Evolutionary conservation across 2,888 invertebrate genomes (phyloP).

Genomic region (Polia nebulosa): DNA sequence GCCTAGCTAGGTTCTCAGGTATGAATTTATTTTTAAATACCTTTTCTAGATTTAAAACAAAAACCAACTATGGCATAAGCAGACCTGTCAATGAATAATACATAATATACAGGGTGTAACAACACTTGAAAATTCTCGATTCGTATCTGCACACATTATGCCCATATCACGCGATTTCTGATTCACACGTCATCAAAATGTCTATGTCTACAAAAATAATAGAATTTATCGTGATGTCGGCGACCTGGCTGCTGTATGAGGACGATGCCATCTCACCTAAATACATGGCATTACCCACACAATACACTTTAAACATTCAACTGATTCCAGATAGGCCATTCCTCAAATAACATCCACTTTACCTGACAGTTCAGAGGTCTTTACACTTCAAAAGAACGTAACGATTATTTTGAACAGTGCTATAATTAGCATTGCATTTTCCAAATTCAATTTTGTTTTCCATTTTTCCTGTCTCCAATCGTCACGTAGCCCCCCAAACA

Average conservation of each 20-base stretch:
- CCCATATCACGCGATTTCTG: slow-evolving; percentile 27
- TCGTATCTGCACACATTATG: slow-evolving; percentile 22
- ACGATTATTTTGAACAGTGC: slow-evolving; percentile 47
- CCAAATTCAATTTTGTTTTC: slow-evolving; percentile 16
- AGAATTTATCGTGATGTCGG: slow-evolving; percentile 69
- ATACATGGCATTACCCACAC: slow-evolving; percentile 81
- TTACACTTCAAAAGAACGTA: slow-evolving; percentile 45
- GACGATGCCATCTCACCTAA: slow-evolving; percentile 79
- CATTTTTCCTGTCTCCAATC: slow-evolving; percentile 5
- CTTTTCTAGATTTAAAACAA: neutral
- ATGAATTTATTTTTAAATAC: neutral
- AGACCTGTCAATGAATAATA: slow-evolving; percentile 35
- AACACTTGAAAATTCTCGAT: slow-evolving; percentile 28
- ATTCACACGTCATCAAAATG: slow-evolving; percentile 43
- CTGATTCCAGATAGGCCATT: slow-evolving; percentile 73
- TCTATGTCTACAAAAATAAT: slow-evolving; percentile 54
- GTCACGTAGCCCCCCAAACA: slow-evolving; percentile 17
- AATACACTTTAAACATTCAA: slow-evolving; percentile 75
- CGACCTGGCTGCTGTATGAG: slow-evolving; percentile 70
- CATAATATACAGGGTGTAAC: slow-evolving; percentile 26
- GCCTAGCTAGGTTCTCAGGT: neutral
- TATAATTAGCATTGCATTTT: slow-evolving; percentile 49
- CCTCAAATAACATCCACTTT: slow-evolving; percentile 52
- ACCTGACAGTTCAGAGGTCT: slow-evolving; percentile 58
- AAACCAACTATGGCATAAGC: slow-evolving; percentile 4